Evolutionary conservation across 1,140 invertebrate species (phyloP), one percentile per base, ranked within the genome.

Genomic region (Melipona quadrifasciata): DNA sequence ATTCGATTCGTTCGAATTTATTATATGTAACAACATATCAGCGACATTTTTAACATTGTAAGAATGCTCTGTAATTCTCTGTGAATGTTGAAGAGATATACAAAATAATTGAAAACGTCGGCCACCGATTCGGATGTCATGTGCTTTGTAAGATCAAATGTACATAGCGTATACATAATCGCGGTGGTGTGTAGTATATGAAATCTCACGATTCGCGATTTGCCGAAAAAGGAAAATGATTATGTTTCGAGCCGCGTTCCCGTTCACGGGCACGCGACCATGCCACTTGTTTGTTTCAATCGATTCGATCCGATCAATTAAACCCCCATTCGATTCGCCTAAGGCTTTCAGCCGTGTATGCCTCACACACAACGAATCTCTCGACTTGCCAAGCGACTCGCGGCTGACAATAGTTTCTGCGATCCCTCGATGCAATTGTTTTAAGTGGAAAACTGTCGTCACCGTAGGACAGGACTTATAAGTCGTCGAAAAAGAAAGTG

Each of bases 341-440:
- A 75, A 75, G 64, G 61, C 72, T 58, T 74, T 34, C 68, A 82
- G 47, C 31, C 67, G 67, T 67, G 61, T 86, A 73, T 75, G 77
- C 79, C 77, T 82, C 78, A 27, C 64, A 80, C 55, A 83, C 87
- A 89, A 89, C 87, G 87, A 89, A 88, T 89, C 73, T 88, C 72
- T 89, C 53, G 65, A 82, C 80, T 68, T 77, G 34, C 61, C 34
- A 78, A 79, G 16, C 53, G 53, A 89, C 53, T 88, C 68, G 58
- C 81, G 64, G 76, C 72, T 53, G 55, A 71, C 74, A 55, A 72
- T 61, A 78, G 75, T 61, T 70, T 68, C 55, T n/a, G 74, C 74
- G 55, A 82, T 17, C 61, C 51, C 31, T 64, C 55, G 72, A 82
- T 11, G 24, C 47, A n/a, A 78, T 55, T 77, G 55, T 77, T 77